Conservation (phyloP, 2,888 invertebrate species). For the Ferdinandea cuprea region DNA sequence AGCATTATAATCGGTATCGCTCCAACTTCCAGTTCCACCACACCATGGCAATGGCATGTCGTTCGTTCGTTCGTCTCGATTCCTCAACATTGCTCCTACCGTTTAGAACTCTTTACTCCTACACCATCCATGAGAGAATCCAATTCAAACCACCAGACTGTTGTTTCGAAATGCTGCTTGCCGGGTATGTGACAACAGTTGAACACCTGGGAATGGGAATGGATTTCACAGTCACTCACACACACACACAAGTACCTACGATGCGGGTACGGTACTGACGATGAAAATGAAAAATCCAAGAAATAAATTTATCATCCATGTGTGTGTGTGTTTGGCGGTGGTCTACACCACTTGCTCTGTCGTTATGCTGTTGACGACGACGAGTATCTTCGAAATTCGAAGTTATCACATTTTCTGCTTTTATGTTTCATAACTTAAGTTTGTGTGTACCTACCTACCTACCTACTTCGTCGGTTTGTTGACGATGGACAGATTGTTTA, state of each 20-base stretch:
- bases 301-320: neutral
- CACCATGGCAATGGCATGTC: no score
- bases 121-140: neutral
- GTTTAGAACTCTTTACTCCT: slow-evolving; percentile 26
- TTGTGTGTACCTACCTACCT: no score
- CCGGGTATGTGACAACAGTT: slow-evolving; percentile 53
- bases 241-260: no score
- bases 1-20: slow-evolving; percentile 37
- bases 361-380: no score
- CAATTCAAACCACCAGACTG: slow-evolving; percentile 5
- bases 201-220: slow-evolving; percentile 61
- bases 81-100: slow-evolving; percentile 10
- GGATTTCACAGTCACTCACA: slow-evolving; percentile 1
- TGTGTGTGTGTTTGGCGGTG: neutral
- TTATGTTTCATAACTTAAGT: no score
- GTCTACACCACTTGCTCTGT: neutral
- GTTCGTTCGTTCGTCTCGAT: slow-evolving; percentile 5
- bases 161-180: slow-evolving; percentile 41
- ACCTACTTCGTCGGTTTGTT: slow-evolving; percentile 6
- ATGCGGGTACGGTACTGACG: neutral
- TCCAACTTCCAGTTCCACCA: neutral
- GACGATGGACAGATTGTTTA: slow-evolving; percentile 14
- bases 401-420: slow-evolving; percentile 28
- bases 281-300: neutral
- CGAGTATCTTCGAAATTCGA: slow-evolving; percentile 50